Base-by-base conservation (phyloP, 2,797 vertebrate species). In the Setipinna tenuifilis region DNA sequence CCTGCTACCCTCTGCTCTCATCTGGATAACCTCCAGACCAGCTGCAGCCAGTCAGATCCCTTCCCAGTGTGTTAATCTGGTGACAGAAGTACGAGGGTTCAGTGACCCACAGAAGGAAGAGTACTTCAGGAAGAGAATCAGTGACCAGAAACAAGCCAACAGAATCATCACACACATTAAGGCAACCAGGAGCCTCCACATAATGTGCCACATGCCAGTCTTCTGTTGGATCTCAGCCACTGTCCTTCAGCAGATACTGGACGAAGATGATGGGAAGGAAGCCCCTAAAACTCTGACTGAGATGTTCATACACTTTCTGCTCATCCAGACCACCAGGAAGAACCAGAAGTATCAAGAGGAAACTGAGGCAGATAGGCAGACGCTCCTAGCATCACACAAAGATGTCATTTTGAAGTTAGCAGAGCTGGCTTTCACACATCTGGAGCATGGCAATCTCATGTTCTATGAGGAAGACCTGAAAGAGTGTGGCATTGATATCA, bases 161-260 rank as follows among this genome's bases (percentile, higher is more conserved):
- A 78, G 11, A 82, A 86, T 91, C 61, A 86, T 90, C 1, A 21
- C 50, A 0, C 84, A 89, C 46, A 84, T 91, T n/a, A 88, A 83
- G 81, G 59, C 61, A 2, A 81, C 50, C 50, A 83, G 58, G 12
- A 89, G 88, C 62, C 87, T 91, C 4, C 84, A 89, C 68, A 90
- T 87, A 86, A 90, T 91, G 88, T 91, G 90, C 9, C 87, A 91
- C 83, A 88, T 91, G n/a, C 90, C 90, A 0, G 62, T 87, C 3
- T 88, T 89, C 82, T 91, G 90, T 65, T 89, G 89, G 88, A 90
- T 90, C 12, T 31, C 83, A 0, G 87, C 89, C 16, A 88, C 80
- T 1, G 88, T 91, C 44, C 87, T 91, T 19, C 35, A 86, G 46
- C 10, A 84, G 14, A 78, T 89, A 23, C 71, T 88, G 23, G 2